Conservation (phyloP, 2,113 vertebrate species). For the Euleptes europaea region DNA sequence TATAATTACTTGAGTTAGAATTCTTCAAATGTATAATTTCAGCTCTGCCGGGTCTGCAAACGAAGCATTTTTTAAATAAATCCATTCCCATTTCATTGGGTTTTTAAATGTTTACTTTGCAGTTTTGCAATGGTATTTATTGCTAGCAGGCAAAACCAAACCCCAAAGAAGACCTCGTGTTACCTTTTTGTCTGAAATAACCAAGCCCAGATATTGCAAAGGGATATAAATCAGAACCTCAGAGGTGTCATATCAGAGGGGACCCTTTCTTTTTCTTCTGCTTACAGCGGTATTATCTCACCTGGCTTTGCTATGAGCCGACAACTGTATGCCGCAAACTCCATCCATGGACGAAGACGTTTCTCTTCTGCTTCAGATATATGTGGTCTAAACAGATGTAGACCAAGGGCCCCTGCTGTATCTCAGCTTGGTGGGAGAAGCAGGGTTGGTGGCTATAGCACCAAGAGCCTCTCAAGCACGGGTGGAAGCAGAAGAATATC, state of each 20-base stretch:
- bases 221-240: conserved; percentile 51
- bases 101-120: conserved; percentile 49
- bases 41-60: not conserved
- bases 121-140: conserved; percentile 48
- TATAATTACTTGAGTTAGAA: not conserved
- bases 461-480: conserved; percentile 49
- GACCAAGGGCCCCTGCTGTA: not conserved
- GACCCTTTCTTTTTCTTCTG: not conserved
- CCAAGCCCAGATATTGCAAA: conserved; percentile 11
- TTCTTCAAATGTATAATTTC: not conserved
- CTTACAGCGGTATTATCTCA: not conserved
- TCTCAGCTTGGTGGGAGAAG: conserved; percentile 36
- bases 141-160: conserved; percentile 55
- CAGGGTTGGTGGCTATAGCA: conserved; percentile 30
- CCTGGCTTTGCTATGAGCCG: conserved; percentile 39
- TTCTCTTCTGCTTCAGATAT: conserved; percentile 2
- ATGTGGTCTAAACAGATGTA: conserved; percentile 9
- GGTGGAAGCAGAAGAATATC: conserved; percentile 20
- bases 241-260: not conserved
- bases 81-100: conserved; percentile 12
- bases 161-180: conserved; percentile 24
- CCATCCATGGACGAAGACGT: not conserved
- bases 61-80: not conserved
- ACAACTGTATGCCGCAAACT: conserved; percentile 30
- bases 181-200: conserved; percentile 5